A percentile compares a stretch with the other conserved stretches of the same genome.
phyloP scores from a whole-genome alignment of 2,113 vertebrate genomes.

The Rattus rattus region DNA sequence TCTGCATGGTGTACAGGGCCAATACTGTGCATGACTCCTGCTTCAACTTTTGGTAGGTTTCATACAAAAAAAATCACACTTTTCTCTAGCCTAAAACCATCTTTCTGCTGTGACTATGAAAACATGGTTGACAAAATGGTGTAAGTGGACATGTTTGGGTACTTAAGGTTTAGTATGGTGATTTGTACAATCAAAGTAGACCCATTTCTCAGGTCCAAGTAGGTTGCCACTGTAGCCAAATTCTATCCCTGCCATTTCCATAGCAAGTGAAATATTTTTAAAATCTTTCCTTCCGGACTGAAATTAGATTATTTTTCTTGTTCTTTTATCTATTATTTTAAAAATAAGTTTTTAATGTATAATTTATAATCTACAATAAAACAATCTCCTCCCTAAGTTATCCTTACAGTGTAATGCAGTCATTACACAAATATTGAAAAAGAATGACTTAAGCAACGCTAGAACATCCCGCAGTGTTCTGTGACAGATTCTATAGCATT shows the following conservation, averaged over 20 bases:
- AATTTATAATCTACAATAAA: conserved; percentile 23
- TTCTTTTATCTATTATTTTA: conserved; percentile 1
- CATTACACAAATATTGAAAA: background rate
- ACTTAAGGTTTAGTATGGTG: conserved; percentile 75
- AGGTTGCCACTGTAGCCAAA: conserved; percentile 60
- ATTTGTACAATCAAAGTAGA: conserved; percentile 64
- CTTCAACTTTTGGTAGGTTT: conserved; percentile 92
- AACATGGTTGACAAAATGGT: conserved; percentile 80
- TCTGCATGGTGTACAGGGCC: conserved; percentile 91
- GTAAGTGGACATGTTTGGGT: conserved; percentile 76
- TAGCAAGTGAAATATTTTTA: conserved; percentile 21
- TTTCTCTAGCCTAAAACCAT: conserved; percentile 83
- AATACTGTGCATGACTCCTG: conserved; percentile 91
- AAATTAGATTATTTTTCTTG: conserved; percentile 40
- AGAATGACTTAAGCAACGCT: background rate
- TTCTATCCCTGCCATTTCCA: background rate
- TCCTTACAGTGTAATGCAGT: background rate
- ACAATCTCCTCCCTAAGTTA: background rate
- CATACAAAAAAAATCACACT: conserved; percentile 86
- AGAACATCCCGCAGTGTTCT: conserved; percentile 17
- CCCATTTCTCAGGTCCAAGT: background rate
- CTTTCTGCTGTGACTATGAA: conserved; percentile 81
- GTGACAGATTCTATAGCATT: background rate
- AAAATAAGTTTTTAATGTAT: conserved; percentile 10
- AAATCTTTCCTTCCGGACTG: conserved; percentile 34